A percentile compares a stretch with the other conserved stretches of the same genome.
These are phyloP conservation scores for Graphium colonna DNA, from an alignment of 2,888 invertebrate species.

Conservation along the genomic window DNA sequence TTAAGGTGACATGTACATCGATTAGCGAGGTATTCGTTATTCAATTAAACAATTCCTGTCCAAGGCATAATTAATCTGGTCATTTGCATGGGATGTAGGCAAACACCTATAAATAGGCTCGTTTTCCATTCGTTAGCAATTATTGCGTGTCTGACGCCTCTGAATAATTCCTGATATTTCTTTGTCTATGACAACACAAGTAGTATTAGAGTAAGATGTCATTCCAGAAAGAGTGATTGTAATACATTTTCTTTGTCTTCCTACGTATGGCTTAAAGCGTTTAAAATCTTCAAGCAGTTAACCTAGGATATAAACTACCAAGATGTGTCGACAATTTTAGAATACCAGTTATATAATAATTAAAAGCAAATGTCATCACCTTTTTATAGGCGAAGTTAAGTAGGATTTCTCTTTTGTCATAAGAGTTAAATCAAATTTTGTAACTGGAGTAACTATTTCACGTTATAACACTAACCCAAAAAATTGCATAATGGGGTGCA, in stretches of 20 bases:
- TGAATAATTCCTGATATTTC: constrained; percentile 34
- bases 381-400: too few species aligned
- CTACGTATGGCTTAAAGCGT: too few species aligned
- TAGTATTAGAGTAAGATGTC: background rate
- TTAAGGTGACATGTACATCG: background rate
- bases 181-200: constrained; percentile 13
- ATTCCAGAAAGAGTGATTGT: background rate
- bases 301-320: too few species aligned
- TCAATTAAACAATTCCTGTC: constrained; percentile 4
- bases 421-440: too few species aligned
- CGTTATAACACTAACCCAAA: too few species aligned
- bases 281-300: too few species aligned
- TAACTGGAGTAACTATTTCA: too few species aligned
- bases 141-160: constrained; percentile 30
- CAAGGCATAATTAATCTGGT: constrained; percentile 25
- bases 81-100: constrained; percentile 36
- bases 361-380: too few species aligned
- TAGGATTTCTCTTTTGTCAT: too few species aligned
- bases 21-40: background rate
- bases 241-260: background rate
- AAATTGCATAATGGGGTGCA: too few species aligned
- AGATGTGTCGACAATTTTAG: too few species aligned
- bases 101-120: constrained; percentile 30
- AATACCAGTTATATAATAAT: too few species aligned
- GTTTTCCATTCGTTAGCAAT: constrained; percentile 45